phyloP scores from a whole-genome alignment of 2,888 invertebrate genomes.

The Therioaphis trifolii region DNA sequence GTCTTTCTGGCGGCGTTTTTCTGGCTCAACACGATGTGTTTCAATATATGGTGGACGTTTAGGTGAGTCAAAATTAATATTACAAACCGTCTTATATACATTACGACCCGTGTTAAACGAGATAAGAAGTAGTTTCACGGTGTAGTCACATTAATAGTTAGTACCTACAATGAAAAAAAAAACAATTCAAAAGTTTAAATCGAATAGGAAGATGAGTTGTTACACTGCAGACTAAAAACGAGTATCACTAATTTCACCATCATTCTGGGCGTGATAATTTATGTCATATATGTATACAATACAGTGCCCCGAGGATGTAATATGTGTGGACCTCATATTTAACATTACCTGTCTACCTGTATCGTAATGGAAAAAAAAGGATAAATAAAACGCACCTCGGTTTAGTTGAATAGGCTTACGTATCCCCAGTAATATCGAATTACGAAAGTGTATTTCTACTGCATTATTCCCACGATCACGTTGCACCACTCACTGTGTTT shows the following conservation, averaged over 20 bases:
- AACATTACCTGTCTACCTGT: conserved; percentile 28
- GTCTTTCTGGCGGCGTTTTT: conserved; percentile 90
- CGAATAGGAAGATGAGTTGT: conserved; percentile 28
- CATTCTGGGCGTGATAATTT: conserved; percentile 46
- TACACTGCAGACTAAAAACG: conserved; percentile 9
- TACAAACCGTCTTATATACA: not conserved
- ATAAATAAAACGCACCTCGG: conserved; percentile 35
- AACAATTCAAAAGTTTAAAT: conserved; percentile 44
- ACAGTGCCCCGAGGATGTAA: conserved; percentile 35
- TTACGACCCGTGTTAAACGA: not conserved
- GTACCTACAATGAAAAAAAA: conserved; percentile 23
- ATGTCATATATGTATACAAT: conserved; percentile 22
- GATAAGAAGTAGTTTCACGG: conserved; percentile 43
- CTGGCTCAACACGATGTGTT: conserved; percentile 94
- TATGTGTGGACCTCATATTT: conserved; percentile 38
- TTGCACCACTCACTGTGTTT: not conserved
- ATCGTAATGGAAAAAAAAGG: conserved; percentile 11
- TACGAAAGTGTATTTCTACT: conserved; percentile 51
- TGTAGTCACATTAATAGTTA: conserved; percentile 27
- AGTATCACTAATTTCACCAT: conserved; percentile 43
- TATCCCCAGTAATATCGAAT: conserved; percentile 48
- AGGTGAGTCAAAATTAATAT: conserved; percentile 73
- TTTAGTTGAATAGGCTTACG: conserved; percentile 22
- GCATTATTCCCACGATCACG: conserved; percentile 48
- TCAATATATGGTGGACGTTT: conserved; percentile 95